Percentiles rank a stretch among this genome's conserved stretches.
Evolutionary conservation across 2,113 vertebrate genomes (phyloP).

Genomic region (Oreochromis aureus): DNA sequence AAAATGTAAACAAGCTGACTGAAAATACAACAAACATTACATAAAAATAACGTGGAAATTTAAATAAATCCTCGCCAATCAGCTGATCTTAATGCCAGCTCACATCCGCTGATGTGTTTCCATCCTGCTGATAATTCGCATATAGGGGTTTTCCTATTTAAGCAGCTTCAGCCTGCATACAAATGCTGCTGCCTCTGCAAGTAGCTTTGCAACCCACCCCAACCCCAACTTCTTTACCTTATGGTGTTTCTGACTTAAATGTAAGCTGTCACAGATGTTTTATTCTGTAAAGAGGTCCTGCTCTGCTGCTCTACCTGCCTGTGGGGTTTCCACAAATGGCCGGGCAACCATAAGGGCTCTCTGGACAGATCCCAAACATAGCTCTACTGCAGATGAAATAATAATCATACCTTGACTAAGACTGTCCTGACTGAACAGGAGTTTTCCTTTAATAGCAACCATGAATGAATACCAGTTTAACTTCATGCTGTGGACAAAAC

Average conservation of each 20-base stretch:
- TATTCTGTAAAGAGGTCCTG: not conserved
- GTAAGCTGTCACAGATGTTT: not conserved
- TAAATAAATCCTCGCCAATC: not conserved
- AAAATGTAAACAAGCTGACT: not conserved
- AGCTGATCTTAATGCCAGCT: not conserved
- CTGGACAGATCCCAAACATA: not conserved
- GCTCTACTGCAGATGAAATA: not conserved
- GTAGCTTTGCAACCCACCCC: not conserved
- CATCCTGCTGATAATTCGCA: not conserved
- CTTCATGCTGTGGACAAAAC: not conserved
- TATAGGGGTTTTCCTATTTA: not conserved
- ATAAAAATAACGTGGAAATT: not conserved
- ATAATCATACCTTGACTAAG: not conserved
- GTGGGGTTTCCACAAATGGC: not conserved
- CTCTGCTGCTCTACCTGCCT: not conserved
- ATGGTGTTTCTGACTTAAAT: not conserved
- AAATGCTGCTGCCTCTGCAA: not conserved
- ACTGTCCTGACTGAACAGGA: not conserved
- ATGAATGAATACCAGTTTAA: not conserved
- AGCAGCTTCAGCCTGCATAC: not conserved
- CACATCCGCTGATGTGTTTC: not conserved
- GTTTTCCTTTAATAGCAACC: not conserved
- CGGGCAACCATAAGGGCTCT: accelerated
- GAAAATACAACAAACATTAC: not conserved
- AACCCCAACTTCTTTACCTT: not conserved